A percentile compares a stretch with the other conserved stretches of the same genome.
Conservation (phyloP, 2,888 invertebrate genomes). For the Lysandra bellargus region DNA sequence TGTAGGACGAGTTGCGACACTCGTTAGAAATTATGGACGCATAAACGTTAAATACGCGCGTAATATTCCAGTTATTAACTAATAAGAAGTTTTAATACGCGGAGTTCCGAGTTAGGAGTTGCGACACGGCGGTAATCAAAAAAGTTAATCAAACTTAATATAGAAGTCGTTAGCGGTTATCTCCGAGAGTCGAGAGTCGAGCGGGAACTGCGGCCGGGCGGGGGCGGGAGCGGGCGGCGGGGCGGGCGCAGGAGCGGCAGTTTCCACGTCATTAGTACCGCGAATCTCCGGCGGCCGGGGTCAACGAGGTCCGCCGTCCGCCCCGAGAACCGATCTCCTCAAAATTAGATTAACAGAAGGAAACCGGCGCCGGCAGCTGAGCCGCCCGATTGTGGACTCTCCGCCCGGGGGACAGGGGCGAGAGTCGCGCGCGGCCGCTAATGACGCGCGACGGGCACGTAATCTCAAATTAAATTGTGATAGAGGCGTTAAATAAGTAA, state of each 20-base stretch:
- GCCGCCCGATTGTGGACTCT: background rate
- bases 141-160: conserved; percentile 21
- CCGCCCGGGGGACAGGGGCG: background rate
- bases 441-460: conserved; percentile 45
- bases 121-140: conserved; percentile 9
- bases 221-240: background rate
- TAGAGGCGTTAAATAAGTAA: conserved; percentile 58
- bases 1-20: conserved; percentile 7
- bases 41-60: background rate
- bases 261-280: conserved; percentile 7
- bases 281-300: conserved; percentile 11
- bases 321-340: conserved; percentile 25
- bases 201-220: background rate
- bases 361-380: conserved; percentile 19
- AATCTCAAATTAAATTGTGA: conserved; percentile 60
- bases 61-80: conserved; percentile 22
- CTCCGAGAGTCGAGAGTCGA: background rate
- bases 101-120: background rate
- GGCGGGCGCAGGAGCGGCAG: background rate
- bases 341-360: conserved; percentile 29
- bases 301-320: conserved; percentile 21
- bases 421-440: background rate
- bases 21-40: background rate
- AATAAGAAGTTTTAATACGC: background rate
- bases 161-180: background rate